Percentiles rank a stretch among this genome's conserved stretches.
These are phyloP conservation scores for Leguminivora glycinivorella DNA, from an alignment of 1,140 invertebrate species.

Conservation along the genomic window DNA sequence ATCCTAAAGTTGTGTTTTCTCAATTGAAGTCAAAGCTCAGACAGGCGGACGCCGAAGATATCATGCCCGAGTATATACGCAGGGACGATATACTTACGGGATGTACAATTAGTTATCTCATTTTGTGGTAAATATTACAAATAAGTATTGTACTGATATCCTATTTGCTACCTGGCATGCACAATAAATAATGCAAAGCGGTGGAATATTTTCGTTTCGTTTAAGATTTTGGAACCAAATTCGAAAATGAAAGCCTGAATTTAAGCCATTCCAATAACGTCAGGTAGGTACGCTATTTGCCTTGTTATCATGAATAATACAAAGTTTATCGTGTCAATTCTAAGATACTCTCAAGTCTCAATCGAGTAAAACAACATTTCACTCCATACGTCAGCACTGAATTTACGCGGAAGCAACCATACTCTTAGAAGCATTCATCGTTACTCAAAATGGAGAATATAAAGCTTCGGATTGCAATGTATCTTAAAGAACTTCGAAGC, in stretches of 20 bases:
- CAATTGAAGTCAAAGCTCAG: slow-evolving; percentile 32
- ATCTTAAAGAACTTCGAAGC: slow-evolving; percentile 63
- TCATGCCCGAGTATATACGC: background rate
- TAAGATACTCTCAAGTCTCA: slow-evolving; percentile 48
- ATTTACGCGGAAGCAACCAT: slow-evolving; percentile 67
- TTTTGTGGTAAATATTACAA: slow-evolving; percentile 11
- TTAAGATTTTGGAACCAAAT: slow-evolving; percentile 55
- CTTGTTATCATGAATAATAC: slow-evolving; percentile 44
- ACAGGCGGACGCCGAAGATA: slow-evolving; percentile 31
- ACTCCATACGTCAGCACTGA: slow-evolving; percentile 46
- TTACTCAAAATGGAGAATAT: slow-evolving; percentile 50
- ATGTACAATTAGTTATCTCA: background rate
- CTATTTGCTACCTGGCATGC: slow-evolving; percentile 71
- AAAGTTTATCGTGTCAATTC: slow-evolving; percentile 63
- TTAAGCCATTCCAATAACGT: slow-evolving; percentile 73
- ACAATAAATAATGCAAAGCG: slow-evolving; percentile 75
- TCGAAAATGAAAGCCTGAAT: slow-evolving; percentile 67
- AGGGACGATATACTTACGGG: background rate
- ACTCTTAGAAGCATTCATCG: slow-evolving; percentile 60
- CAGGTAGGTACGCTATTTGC: slow-evolving; percentile 47
- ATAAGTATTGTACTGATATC: slow-evolving; percentile 59
- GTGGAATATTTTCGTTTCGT: slow-evolving; percentile 60
- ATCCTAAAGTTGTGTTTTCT: slow-evolving; percentile 10
- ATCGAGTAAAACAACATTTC: slow-evolving; percentile 15
- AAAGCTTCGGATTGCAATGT: slow-evolving; percentile 68